Evolutionary conservation across 1,140 invertebrate genomes (phyloP).

Genomic region (Drosophila repletoides): DNA sequence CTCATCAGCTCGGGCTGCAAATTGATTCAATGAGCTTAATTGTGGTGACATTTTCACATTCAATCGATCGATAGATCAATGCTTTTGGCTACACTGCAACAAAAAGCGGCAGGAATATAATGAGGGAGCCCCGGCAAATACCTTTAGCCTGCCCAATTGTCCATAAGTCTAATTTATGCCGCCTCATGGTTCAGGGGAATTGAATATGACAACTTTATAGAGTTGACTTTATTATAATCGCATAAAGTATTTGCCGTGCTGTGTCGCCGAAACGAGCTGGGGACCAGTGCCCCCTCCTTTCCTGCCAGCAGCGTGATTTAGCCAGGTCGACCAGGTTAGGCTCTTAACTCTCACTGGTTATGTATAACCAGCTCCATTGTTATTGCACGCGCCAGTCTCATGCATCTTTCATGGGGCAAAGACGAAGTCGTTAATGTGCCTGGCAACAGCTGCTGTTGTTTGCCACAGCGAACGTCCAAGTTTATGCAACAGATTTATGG

Average conservation of each 20-base stretch:
- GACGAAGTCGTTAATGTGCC: slow-evolving; percentile 55
- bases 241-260: slow-evolving; percentile 69
- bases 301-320: background rate
- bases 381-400: slow-evolving; percentile 43
- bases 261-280: slow-evolving; percentile 10
- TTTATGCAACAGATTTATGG: slow-evolving; percentile 78
- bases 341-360: background rate
- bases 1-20: slow-evolving; percentile 54
- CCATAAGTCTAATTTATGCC: slow-evolving; percentile 76
- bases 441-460: slow-evolving; percentile 13
- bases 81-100: slow-evolving; percentile 43
- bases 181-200: slow-evolving; percentile 54
- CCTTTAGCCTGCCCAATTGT: background rate
- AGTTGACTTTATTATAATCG: slow-evolving; percentile 78
- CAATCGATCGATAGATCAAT: slow-evolving; percentile 69
- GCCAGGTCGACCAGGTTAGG: slow-evolving; percentile 2
- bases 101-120: background rate
- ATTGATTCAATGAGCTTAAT: slow-evolving; percentile 73
- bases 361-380: slow-evolving; percentile 29
- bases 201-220: slow-evolving; percentile 77
- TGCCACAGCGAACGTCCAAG: slow-evolving; percentile 28
- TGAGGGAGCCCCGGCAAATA: background rate
- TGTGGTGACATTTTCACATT: slow-evolving; percentile 74
- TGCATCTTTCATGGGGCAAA: slow-evolving; percentile 67
- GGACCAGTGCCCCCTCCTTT: background rate